Percentiles rank a stretch among this genome's conserved stretches.
phyloP scores from a whole-genome alignment of 2,888 invertebrate genomes.

The Caenorhabditis sp. region DNA sequence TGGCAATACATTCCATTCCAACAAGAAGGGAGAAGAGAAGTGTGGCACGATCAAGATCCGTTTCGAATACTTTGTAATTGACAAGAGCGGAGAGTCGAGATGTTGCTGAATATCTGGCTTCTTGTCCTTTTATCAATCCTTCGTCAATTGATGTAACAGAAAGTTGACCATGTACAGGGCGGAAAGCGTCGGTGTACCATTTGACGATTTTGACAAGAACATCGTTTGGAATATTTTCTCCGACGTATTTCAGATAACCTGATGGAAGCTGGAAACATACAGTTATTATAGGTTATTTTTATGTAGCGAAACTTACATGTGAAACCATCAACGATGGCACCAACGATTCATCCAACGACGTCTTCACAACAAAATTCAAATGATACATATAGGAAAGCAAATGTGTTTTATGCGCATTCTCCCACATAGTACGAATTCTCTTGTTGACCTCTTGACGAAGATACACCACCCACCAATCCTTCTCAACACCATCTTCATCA shows the following conservation, averaged over 20 bases:
- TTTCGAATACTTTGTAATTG: slow-evolving; percentile 43
- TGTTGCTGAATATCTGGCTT: slow-evolving; percentile 29
- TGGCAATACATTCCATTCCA: slow-evolving; percentile 32
- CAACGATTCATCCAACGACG: slow-evolving; percentile 38
- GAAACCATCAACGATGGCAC: slow-evolving; percentile 49
- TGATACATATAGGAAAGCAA: slow-evolving; percentile 47
- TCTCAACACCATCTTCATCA: slow-evolving; percentile 22
- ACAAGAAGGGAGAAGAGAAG: slow-evolving; percentile 44
- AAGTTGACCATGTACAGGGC: slow-evolving; percentile 17
- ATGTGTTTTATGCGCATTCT: slow-evolving; percentile 46
- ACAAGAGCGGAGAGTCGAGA: slow-evolving; percentile 24
- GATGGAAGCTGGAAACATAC: slow-evolving; percentile 2
- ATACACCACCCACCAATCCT: slow-evolving; percentile 51
- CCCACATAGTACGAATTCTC: slow-evolving; percentile 39
- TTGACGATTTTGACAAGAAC: slow-evolving; percentile 33
- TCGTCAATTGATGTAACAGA: slow-evolving; percentile 9
- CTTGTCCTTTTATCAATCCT: slow-evolving; percentile 15
- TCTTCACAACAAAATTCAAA: slow-evolving; percentile 31
- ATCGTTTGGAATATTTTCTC: slow-evolving; percentile 25
- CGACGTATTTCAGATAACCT: slow-evolving; percentile 25
- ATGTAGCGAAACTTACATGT: slow-evolving; percentile 8
- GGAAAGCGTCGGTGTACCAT: slow-evolving; percentile 47
- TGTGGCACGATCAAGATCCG: slow-evolving; percentile 45
- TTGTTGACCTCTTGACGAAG: slow-evolving; percentile 49
- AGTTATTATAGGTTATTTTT: slow-evolving; percentile 4